Conservation (phyloP, 2,888 invertebrate species). For the Halocaridina rubra region DNA sequence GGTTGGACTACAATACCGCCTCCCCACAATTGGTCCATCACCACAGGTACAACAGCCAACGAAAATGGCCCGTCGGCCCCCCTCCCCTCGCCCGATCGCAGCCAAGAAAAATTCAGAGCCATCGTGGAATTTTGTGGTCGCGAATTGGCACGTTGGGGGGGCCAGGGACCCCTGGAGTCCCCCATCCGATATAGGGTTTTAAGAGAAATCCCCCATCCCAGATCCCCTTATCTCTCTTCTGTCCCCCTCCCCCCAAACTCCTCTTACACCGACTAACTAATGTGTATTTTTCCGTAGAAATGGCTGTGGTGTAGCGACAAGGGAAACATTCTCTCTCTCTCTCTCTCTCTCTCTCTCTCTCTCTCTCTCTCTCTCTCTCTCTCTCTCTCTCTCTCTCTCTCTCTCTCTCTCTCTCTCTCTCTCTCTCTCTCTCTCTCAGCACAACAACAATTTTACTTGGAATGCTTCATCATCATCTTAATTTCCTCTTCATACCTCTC, state of each 20-base stretch:
- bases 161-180: too few species aligned
- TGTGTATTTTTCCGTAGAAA: constrained; percentile 62
- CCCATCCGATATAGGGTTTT: too few species aligned
- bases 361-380: neutral
- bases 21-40: constrained; percentile 60
- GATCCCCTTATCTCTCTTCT: too few species aligned
- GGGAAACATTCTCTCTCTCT: neutral
- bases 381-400: neutral
- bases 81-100: constrained; percentile 20
- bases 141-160: constrained; percentile 58
- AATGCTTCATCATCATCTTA: neutral
- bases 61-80: constrained; percentile 41
- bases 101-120: constrained; percentile 42
- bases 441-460: neutral
- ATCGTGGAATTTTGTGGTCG: constrained; percentile 55
- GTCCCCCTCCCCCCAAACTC: too few species aligned
- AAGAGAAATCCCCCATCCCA: too few species aligned
- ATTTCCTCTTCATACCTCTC: neutral
- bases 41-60: constrained; percentile 54
- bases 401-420: neutral
- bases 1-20: constrained; percentile 61
- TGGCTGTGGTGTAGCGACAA: constrained; percentile 51
- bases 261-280: constrained; percentile 56
- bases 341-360: neutral
- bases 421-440: neutral